Evolutionary conservation across 2,113 vertebrate genomes (phyloP), one percentile per base, ranked within the genome.

Genomic region (Lepus americanus): DNA sequence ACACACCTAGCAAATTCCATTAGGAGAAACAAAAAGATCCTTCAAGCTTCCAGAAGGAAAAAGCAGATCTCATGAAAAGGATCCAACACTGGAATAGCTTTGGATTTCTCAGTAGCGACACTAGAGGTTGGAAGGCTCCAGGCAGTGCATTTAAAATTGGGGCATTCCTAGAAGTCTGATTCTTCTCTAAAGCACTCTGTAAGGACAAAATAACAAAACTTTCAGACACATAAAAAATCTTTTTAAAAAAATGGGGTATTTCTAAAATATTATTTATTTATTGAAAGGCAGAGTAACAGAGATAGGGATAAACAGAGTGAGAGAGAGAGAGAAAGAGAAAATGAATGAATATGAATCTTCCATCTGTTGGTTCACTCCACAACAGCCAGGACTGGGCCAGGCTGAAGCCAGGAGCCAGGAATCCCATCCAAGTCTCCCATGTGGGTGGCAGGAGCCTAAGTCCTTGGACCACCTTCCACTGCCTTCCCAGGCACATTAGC

Each of bases 21-120:
- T 63, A 77, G 49, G 51, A 36, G 77, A 92, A 69, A 83, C 63
- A 91, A 77, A 73, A 91, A 87, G 49, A 87, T 36, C 51, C 70
- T 53, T 74, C 29, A 67, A 67, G 29, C 51, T 91, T 44, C 61
- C 59, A 81, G 55, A 55, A 87, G 51, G 29, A 7, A 67, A 92
- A 87, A 70, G n/a, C 25, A 27, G 29, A 49, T 55, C 94, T 91
- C 82, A 44, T 19, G 53, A 33, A 66, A 85, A 85, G 63, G 63
- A 17, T 69, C 67, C 8, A 6, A 67, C 16, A 44, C 55, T 20
- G 29, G 29, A 74, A 70, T 22, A 6, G 29, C 14, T 80, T 74
- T 49, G 9, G 29, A 20, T 61, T 86, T 79, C 55, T 80, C 66
- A 66, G 9, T 29, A 55, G 22, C 13, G 3, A 66, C 23, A 63